Evolutionary conservation across 2,888 invertebrate genomes (phyloP).

Genomic region (Coelinius sp.): DNA sequence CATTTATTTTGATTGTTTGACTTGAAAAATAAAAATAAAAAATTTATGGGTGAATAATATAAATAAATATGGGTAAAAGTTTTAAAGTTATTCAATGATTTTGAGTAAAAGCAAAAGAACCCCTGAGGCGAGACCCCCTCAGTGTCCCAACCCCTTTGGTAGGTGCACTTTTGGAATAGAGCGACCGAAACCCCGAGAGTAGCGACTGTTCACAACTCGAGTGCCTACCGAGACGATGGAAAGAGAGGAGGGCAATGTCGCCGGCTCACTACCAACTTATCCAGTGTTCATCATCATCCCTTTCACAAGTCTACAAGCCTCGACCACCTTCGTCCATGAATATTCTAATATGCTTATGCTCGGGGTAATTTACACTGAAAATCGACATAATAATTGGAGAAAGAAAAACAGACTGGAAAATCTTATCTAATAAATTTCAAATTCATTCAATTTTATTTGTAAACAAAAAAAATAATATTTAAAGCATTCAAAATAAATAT

Average conservation of each 20-base stretch:
- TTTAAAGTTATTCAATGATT: conserved; percentile 14
- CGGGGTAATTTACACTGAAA: conserved; percentile 36
- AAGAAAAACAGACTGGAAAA: too few relatives aligned
- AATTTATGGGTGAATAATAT: too few relatives aligned
- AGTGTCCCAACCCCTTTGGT: background rate
- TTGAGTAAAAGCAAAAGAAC: conserved; percentile 7
- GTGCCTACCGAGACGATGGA: conserved; percentile 37
- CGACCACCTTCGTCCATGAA: conserved; percentile 11
- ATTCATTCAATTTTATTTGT: background rate
- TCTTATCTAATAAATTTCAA: background rate
- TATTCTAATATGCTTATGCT: conserved; percentile 34
- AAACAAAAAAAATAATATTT: background rate
- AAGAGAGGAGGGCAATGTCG: background rate
- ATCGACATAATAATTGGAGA: too few relatives aligned
- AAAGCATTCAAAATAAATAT: background rate
- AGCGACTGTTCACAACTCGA: conserved; percentile 35
- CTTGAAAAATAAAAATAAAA: too few relatives aligned
- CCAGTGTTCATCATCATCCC: conserved; percentile 28
- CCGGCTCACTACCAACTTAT: background rate
- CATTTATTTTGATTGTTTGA: too few relatives aligned
- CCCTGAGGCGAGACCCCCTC: conserved; percentile 7
- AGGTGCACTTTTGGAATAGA: conserved; percentile 35
- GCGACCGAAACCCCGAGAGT: conserved; percentile 26
- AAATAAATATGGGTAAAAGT: background rate
- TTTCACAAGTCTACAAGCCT: conserved; percentile 13